Base-by-base conservation (phyloP, 2,113 vertebrate genomes). In the Trichechus manatus region DNA sequence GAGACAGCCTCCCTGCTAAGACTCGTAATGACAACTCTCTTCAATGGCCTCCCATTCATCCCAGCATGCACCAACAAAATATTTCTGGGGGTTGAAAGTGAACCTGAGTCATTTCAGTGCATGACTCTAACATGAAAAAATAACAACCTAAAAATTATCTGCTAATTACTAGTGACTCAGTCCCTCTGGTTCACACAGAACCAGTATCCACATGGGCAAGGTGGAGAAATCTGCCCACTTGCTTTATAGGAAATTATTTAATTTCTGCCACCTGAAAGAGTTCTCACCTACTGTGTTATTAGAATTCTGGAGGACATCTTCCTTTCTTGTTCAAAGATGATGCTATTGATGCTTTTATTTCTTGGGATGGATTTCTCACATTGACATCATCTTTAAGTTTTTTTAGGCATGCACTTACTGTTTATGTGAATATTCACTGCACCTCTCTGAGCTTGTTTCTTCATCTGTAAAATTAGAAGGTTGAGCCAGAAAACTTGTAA, bases 161-260 rank as follows among this genome's bases (percentile, higher is more conserved):
- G 42, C 79, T 95, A 92, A 92, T 92, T 91, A 84, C 80, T 72
- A 64, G 25, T 97, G 95, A 97, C 56, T 96, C 94, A 91, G 27
- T 87, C 39, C n/a, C 78, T 75, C 44, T 87, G 53, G 89, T 91
- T 96, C 80, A 81, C 90, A 97, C 29, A 87, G 82, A 75, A 82
- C 50, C 50, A 39, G 53, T 70, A 90, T 36, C 79, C 61, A 93
- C 50, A 93, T 25, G 50, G 56, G 42, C 63, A 78, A 96, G 77
- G 79, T 70, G 53, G 50, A 83, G 91, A 90, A 83, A 80, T 83
- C 68, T 88, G 93, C 39, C 89, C 64, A 80, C 75, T 96, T 31
- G 6, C 39, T 70, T 63, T 77, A 84, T 59, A 83, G 63, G 75
- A 95, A 82, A 89, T 75, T 82, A 44, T 94, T 92, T 53, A 27